Percentiles rank a stretch among this genome's conserved stretches.
Conservation (phyloP, 2,888 invertebrate species). For the Leptinotarsa rubiginosa region DNA sequence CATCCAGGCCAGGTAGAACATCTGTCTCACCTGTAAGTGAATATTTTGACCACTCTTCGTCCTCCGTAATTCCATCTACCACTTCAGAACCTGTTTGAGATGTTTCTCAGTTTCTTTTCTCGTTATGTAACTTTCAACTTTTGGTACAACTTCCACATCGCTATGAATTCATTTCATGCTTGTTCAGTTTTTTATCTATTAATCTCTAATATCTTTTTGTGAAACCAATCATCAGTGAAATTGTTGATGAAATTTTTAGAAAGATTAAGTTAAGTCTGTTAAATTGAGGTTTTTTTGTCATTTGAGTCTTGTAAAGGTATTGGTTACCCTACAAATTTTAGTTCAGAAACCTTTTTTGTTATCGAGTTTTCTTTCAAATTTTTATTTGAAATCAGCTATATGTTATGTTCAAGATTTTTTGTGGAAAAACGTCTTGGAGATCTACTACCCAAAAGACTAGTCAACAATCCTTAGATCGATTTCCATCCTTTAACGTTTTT, state of each 20-base stretch:
- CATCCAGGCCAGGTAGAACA: slow-evolving; percentile 57
- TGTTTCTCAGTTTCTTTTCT: neutral
- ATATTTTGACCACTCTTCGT: slow-evolving; percentile 53
- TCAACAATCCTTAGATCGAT: neutral
- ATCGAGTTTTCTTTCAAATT: slow-evolving; percentile 20
- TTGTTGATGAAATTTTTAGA: neutral
- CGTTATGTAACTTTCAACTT: neutral
- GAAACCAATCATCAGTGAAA: neutral
- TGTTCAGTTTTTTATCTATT: neutral
- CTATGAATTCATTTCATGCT: neutral
- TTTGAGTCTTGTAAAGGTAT: slow-evolving; percentile 20
- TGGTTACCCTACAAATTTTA: slow-evolving; percentile 16
- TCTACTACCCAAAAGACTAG: neutral
- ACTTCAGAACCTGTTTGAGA: slow-evolving; percentile 49
- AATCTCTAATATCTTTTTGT: neutral
- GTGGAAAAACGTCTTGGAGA: neutral
- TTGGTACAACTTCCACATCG: neutral
- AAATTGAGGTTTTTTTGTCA: slow-evolving; percentile 55
- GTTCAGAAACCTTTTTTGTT: slow-evolving; percentile 26
- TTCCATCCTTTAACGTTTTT: neutral
- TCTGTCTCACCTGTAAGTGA: slow-evolving; percentile 58
- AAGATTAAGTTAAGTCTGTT: slow-evolving; percentile 47
- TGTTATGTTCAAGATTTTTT: neutral
- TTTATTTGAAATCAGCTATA: neutral
- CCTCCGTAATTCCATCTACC: slow-evolving; percentile 54